phyloP scores from a whole-genome alignment of 2,888 invertebrate species.

The Drosophila vallismaia region DNA sequence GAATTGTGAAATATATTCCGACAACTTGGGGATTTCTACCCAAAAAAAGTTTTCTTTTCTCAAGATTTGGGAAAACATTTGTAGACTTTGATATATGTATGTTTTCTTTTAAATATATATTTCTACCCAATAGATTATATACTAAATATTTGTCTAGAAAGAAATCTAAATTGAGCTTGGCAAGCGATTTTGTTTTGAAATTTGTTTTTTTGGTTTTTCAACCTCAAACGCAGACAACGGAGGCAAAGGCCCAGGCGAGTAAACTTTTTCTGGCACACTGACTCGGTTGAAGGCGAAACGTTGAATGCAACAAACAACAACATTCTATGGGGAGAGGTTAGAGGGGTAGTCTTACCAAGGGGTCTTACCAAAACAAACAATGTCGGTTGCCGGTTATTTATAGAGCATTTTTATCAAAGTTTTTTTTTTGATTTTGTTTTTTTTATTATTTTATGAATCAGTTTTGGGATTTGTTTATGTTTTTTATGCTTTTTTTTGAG shows the following conservation, averaged over 20 bases:
- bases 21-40: slow-evolving; percentile 10
- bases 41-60: slow-evolving; percentile 12
- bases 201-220: slow-evolving; percentile 32
- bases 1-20: slow-evolving; percentile 14
- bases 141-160: slow-evolving; percentile 14
- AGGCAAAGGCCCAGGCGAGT: slow-evolving; percentile 56
- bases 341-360: neutral
- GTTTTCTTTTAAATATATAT: too few species aligned
- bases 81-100: slow-evolving; percentile 15
- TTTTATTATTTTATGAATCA: neutral
- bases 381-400: slow-evolving; percentile 15
- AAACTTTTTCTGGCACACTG: slow-evolving; percentile 82
- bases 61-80: slow-evolving; percentile 30
- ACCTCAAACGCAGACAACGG: slow-evolving; percentile 1
- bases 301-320: slow-evolving; percentile 54
- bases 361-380: slow-evolving; percentile 18
- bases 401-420: neutral
- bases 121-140: neutral
- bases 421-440: neutral
- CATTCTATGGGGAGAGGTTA: slow-evolving; percentile 34
- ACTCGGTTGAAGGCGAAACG: slow-evolving; percentile 75
- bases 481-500: neutral
- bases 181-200: slow-evolving; percentile 31
- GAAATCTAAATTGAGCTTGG: slow-evolving; percentile 40
- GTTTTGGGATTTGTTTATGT: slow-evolving; percentile 29